Evolutionary conservation across 2,113 vertebrate species (phyloP).

Genomic region (Cnemophilus loriae): DNA sequence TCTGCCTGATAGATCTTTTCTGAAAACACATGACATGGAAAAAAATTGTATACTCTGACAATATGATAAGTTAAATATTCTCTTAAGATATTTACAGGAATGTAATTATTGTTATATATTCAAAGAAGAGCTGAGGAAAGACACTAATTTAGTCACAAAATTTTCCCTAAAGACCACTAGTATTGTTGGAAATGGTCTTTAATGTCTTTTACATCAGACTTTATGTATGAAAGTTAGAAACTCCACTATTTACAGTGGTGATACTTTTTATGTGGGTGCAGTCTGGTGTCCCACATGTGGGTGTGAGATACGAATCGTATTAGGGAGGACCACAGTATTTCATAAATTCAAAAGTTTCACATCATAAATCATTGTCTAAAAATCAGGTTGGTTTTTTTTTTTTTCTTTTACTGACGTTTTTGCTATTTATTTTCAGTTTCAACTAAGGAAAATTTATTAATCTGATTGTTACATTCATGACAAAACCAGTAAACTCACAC

Average conservation of each 20-base stretch:
- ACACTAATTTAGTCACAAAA: neutral
- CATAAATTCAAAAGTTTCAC: neutral
- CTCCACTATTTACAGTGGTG: neutral
- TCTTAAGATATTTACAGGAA: neutral
- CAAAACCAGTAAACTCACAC: neutral
- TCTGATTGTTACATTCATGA: neutral
- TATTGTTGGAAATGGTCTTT: neutral
- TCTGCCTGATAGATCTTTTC: neutral
- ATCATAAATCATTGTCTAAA: neutral
- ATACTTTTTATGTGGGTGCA: neutral
- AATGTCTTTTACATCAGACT: neutral
- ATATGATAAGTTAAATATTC: neutral
- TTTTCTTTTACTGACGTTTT: neutral
- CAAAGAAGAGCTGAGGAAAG: neutral
- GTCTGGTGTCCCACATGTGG: neutral
- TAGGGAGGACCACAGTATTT: neutral
- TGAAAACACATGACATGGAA: neutral
- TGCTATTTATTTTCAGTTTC: neutral
- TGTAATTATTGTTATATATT: neutral
- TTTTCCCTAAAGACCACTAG: neutral
- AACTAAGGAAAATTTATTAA: neutral
- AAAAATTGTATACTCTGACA: neutral
- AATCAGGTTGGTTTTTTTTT: rapidly evolving
- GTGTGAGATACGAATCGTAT: neutral
- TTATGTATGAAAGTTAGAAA: neutral